phyloP scores from a whole-genome alignment of 2,888 invertebrate species.

The Hirtodrosophila confusa region DNA sequence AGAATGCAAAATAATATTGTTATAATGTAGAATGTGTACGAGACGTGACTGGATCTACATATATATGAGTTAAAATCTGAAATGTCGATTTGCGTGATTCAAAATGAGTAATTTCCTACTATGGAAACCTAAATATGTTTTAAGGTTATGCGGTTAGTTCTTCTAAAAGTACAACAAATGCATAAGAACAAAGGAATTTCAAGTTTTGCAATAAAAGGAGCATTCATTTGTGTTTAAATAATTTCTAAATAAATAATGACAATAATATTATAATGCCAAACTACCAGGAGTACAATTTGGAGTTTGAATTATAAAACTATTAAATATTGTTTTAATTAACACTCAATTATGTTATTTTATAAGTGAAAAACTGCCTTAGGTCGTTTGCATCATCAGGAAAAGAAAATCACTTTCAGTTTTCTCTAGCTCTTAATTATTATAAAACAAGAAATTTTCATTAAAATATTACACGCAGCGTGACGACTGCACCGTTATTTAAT shows the following conservation, averaged over 20 bases:
- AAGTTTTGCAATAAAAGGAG: too few species aligned
- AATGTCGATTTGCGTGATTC: constrained; percentile 16
- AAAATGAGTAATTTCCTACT: constrained; percentile 10
- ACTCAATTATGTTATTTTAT: not conserved
- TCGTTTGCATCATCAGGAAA: constrained; percentile 33
- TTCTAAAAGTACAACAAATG: too few species aligned
- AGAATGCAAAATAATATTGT: constrained; percentile 24
- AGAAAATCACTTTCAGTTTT: constrained; percentile 73
- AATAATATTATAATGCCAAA: too few species aligned
- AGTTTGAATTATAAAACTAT: too few species aligned
- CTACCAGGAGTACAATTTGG: too few species aligned
- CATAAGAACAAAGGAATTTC: too few species aligned
- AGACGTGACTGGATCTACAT: constrained; percentile 31
- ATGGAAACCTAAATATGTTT: constrained; percentile 23
- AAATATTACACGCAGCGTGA: constrained; percentile 59
- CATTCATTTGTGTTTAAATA: too few species aligned
- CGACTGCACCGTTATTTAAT: constrained; percentile 71
- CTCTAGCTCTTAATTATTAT: constrained; percentile 61
- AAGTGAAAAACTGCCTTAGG: constrained; percentile 9
- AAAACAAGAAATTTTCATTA: constrained; percentile 59
- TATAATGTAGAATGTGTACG: constrained; percentile 1
- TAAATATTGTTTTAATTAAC: too few species aligned
- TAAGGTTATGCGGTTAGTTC: constrained; percentile 4
- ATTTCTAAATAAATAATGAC: too few species aligned
- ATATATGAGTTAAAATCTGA: not conserved